Evolutionary conservation across 1,140 invertebrate genomes (phyloP).

Genomic region (Saxidomus purpurata): DNA sequence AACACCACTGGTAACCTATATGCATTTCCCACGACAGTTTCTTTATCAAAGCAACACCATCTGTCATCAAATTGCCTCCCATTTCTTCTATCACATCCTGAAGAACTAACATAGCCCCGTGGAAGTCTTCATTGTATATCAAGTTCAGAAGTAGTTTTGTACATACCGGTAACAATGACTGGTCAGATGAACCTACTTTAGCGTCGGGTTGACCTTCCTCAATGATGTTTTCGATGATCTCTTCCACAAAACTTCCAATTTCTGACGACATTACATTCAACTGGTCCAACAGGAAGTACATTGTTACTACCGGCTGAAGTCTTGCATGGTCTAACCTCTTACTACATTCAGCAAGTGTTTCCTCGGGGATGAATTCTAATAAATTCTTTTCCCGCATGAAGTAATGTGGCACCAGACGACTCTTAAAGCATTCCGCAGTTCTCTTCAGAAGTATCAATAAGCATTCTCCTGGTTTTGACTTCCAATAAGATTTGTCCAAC

Average conservation of each 20-base stretch:
- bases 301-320: not conserved
- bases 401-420: conserved; percentile 12
- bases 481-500: not conserved
- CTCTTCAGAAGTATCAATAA: conserved; percentile 30
- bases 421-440: not conserved
- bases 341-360: not conserved
- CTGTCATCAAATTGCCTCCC: not conserved
- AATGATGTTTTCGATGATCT: not conserved
- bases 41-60: not conserved
- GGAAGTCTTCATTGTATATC: not conserved
- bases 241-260: conserved; percentile 7
- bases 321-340: not conserved
- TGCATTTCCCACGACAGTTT: not conserved
- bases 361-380: not conserved
- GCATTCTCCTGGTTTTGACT: not conserved
- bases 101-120: not conserved
- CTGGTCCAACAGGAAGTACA: conserved; percentile 16
- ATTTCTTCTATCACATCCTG: not conserved
- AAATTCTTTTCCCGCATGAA: conserved; percentile 32
- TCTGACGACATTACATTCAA: conserved; percentile 1
- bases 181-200: not conserved
- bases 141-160: not conserved
- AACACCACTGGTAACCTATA: conserved; percentile 14
- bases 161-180: not conserved
- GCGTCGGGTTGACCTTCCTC: not conserved